phyloP scores from a whole-genome alignment of 2,113 vertebrate genomes.

The Stegastes partitus region DNA sequence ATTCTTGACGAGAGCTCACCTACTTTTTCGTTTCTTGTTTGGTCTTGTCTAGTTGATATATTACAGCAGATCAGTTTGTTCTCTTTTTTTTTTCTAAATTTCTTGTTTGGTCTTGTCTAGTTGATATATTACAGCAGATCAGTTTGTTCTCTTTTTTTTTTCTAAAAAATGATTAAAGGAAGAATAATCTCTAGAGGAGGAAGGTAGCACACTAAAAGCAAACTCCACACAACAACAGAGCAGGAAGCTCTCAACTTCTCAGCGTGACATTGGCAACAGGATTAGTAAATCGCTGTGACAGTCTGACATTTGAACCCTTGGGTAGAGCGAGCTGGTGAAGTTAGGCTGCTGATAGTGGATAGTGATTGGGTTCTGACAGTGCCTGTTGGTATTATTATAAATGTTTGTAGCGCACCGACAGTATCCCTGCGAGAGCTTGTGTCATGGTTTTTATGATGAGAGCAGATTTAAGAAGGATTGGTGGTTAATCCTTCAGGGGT shows the following conservation, averaged over 20 bases:
- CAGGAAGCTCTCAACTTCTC: slow-evolving; percentile 53
- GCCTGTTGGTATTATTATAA: slow-evolving; percentile 68
- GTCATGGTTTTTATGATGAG: slow-evolving; percentile 52
- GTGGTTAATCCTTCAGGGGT: slow-evolving; percentile 67
- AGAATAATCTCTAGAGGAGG: slow-evolving; percentile 4
- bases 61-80: slow-evolving; percentile 12
- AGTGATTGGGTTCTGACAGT: slow-evolving; percentile 60
- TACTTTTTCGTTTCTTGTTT: neutral
- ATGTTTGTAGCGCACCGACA: slow-evolving; percentile 60
- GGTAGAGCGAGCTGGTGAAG: slow-evolving; percentile 59
- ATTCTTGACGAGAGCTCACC: neutral
- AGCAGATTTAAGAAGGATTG: slow-evolving; percentile 73
- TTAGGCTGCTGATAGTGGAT: slow-evolving; percentile 51
- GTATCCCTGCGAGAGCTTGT: slow-evolving; percentile 59
- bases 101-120: neutral
- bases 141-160: slow-evolving; percentile 13
- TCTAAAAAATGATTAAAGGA: slow-evolving; percentile 36
- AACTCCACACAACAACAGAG: slow-evolving; percentile 41
- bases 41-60: neutral
- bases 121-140: slow-evolving; percentile 12
- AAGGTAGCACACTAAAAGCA: slow-evolving; percentile 28
- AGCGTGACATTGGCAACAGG: slow-evolving; percentile 57
- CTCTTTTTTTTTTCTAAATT: neutral
- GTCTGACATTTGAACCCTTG: slow-evolving; percentile 76
- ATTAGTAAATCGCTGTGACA: slow-evolving; percentile 75